A percentile compares a stretch with the other conserved stretches of the same genome.
Evolutionary conservation across 2,888 invertebrate species (phyloP).

Genomic region (Xylota sylvarum): DNA sequence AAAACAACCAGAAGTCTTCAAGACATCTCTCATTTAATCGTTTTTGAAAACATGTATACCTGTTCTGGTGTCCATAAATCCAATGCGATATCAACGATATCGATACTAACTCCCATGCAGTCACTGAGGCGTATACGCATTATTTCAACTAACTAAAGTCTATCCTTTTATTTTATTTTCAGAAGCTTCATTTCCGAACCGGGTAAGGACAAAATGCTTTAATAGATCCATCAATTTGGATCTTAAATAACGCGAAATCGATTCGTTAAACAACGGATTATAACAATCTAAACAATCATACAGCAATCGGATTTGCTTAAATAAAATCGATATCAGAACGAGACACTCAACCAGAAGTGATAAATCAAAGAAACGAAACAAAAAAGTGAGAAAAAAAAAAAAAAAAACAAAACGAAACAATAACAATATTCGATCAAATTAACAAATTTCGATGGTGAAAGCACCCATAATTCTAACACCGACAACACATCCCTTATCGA

Average conservation of each 20-base stretch:
- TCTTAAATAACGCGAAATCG: constrained; percentile 25
- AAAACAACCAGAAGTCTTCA: neutral
- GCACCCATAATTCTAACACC: constrained; percentile 58
- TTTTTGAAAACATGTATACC: neutral
- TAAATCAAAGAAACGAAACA: constrained; percentile 5
- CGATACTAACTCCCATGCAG: no score
- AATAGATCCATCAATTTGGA: constrained; percentile 19
- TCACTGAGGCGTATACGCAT: neutral
- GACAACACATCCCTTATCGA: constrained; percentile 63
- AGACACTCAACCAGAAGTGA: constrained; percentile 7
- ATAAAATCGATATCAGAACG: constrained; percentile 30
- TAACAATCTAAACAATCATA: neutral
- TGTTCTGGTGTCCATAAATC: no score
- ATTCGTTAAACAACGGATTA: neutral
- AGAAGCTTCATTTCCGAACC: constrained; percentile 25
- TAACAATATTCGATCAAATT: constrained; percentile 38
- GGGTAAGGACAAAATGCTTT: constrained; percentile 19
- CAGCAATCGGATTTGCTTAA: constrained; percentile 15
- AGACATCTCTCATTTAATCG: neutral
- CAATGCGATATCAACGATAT: no score
- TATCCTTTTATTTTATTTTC: constrained; percentile 26
- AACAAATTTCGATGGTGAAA: constrained; percentile 72
- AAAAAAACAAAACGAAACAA: neutral
- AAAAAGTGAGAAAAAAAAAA: neutral
- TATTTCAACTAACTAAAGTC: neutral